Percentiles rank a stretch among this genome's conserved stretches.
Conservation (phyloP, 1,140 invertebrate genomes). For the Drosophila carrolli region DNA sequence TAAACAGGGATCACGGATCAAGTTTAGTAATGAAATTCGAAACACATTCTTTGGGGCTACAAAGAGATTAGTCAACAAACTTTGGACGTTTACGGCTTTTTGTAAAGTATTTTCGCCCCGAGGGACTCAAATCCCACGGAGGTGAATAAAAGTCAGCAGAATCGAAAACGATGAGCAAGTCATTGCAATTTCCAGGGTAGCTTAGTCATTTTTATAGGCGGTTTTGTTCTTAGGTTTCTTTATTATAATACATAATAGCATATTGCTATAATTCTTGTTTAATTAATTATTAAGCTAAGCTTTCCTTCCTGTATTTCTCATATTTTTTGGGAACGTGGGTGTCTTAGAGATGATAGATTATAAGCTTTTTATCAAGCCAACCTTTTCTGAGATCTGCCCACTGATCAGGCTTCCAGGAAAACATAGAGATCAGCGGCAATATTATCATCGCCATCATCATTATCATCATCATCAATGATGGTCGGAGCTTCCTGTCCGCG, state of each 20-base stretch:
- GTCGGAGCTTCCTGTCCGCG: slow-evolving; percentile 31
- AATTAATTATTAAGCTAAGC: not conserved
- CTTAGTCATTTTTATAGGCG: not conserved
- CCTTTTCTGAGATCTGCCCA: not conserved
- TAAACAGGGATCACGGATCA: slow-evolving; percentile 54
- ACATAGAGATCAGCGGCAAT: slow-evolving; percentile 6
- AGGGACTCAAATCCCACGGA: not conserved
- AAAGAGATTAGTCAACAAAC: slow-evolving; percentile 47
- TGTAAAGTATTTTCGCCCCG: slow-evolving; percentile 5
- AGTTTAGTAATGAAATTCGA: slow-evolving; percentile 43
- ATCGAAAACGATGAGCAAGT: not conserved
- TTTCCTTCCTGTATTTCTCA: too few relatives aligned
- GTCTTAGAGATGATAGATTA: slow-evolving; percentile 1
- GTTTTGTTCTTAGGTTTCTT: not conserved
- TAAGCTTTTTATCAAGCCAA: not conserved
- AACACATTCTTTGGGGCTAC: slow-evolving; percentile 25
- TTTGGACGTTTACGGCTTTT: slow-evolving; percentile 18
- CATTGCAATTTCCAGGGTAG: not conserved
- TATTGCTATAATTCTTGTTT: not conserved
- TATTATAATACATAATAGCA: not conserved
- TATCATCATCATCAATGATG: slow-evolving; percentile 31
- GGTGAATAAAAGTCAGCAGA: slow-evolving; percentile 1
- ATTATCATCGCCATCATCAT: slow-evolving; percentile 24
- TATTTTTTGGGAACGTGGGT: not conserved
- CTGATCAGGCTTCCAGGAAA: slow-evolving; percentile 32